Conservation (phyloP, 2,888 invertebrate species). For the Coleophora deauratella region DNA sequence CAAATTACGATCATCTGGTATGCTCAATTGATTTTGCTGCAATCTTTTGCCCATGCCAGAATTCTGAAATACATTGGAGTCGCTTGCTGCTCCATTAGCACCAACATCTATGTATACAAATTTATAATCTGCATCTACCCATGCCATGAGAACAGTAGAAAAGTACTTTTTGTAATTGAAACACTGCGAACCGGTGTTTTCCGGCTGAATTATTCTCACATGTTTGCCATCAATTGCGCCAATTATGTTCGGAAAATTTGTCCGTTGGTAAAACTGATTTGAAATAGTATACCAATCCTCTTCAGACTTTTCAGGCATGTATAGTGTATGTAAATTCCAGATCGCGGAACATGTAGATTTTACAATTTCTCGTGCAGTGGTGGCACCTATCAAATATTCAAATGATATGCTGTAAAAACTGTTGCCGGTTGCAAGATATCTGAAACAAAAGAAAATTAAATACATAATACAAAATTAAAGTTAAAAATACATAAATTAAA, state of each 20-base stretch:
- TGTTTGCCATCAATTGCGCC: constrained; percentile 19
- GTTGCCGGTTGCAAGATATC: constrained; percentile 7
- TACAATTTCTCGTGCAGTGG: constrained; percentile 9
- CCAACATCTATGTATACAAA: constrained; percentile 14
- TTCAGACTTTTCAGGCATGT: constrained; percentile 3
- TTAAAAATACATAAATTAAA: constrained; percentile 2
- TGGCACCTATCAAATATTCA: constrained; percentile 7
- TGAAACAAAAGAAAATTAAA: constrained; percentile 5
- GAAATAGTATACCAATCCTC: constrained; percentile 2
- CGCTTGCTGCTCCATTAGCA: constrained; percentile 17
- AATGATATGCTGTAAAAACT: constrained; percentile 5
- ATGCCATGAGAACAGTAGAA: constrained; percentile 16
- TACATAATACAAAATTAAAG: too few relatives aligned
- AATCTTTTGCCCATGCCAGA: constrained; percentile 21
- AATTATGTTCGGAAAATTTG: constrained; percentile 18
- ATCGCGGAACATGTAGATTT: constrained; percentile 6
- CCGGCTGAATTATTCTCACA: constrained; percentile 15
- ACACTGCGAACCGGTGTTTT: constrained; percentile 12
- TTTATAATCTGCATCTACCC: constrained; percentile 12
- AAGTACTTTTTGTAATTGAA: constrained; percentile 17
- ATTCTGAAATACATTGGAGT: constrained; percentile 23
- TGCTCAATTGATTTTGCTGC: constrained; percentile 6
- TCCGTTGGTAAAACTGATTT: constrained; percentile 8
- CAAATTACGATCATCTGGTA: constrained; percentile 5
- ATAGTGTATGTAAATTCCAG: constrained; percentile 6